phyloP scores from a whole-genome alignment of 2,113 vertebrate genomes.

The Hemibagrus wyckioides region DNA sequence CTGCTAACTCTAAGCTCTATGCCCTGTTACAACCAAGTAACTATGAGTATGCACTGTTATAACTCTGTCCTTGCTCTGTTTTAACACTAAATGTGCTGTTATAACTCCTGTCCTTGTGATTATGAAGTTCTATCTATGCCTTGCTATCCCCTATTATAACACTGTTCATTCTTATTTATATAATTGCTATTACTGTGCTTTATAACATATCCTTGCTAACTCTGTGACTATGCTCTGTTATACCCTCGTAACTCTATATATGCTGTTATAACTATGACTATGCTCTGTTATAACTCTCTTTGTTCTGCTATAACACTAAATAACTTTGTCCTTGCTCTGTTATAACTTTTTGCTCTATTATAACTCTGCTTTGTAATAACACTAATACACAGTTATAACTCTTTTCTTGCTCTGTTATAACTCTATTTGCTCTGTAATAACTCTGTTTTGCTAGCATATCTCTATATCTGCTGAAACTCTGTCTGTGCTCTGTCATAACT shows the following conservation, averaged over 20 bases:
- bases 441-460: background rate
- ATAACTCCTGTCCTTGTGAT: background rate
- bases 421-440: background rate
- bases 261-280: background rate
- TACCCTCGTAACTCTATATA: background rate
- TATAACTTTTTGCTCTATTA: background rate
- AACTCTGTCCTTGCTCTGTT: background rate
- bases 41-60: background rate
- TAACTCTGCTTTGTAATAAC: no score
- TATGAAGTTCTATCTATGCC: background rate
- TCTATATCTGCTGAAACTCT: background rate
- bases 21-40: background rate
- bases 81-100: background rate
- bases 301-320: background rate
- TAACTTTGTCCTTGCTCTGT: background rate
- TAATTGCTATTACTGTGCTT: no score
- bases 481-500: background rate
- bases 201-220: background rate
- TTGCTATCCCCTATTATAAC: background rate
- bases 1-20: background rate
- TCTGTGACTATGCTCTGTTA: background rate
- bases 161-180: no score
- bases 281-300: background rate
- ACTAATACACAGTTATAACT: no score
- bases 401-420: background rate